phyloP scores from a whole-genome alignment of 30 jellyfish, hydroid and myxozoan species.

The Hydra vulgaris region DNA sequence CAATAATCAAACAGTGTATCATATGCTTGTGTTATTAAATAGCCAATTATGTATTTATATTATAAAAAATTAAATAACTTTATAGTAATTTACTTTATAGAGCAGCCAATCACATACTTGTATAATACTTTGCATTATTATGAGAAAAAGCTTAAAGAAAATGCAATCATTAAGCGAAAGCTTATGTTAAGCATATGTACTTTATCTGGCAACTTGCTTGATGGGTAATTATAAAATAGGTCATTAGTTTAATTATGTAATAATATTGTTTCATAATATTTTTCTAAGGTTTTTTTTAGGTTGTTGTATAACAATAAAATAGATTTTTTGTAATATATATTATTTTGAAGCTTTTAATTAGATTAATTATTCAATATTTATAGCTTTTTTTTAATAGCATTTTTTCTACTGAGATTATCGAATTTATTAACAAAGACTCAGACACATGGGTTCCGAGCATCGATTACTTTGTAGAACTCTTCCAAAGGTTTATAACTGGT shows the following conservation, averaged over 20 bases:
- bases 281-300: no score
- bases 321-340: no score
- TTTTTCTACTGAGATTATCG: neutral
- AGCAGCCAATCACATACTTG: conserved; percentile 70
- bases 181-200: conserved; percentile 58
- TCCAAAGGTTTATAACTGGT: conserved; percentile 76
- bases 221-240: neutral
- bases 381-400: neutral
- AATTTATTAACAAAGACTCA: conserved; percentile 23
- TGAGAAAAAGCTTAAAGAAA: conserved; percentile 57
- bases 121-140: conserved; percentile 73
- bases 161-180: conserved; percentile 46
- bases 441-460: conserved; percentile 74
- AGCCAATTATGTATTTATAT: no score
- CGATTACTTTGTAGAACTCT: conserved; percentile 46
- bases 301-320: no score
- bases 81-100: conserved; percentile 2
- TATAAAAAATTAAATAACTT: neutral
- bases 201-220: conserved; percentile 6
- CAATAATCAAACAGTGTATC: no score
- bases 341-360: no score
- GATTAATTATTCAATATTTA: no score
- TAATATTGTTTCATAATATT: no score
- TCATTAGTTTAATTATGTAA: no score
- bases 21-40: no score